Evolutionary conservation across 2,113 vertebrate species (phyloP).

Genomic region (Prionailurus bengalensis): DNA sequence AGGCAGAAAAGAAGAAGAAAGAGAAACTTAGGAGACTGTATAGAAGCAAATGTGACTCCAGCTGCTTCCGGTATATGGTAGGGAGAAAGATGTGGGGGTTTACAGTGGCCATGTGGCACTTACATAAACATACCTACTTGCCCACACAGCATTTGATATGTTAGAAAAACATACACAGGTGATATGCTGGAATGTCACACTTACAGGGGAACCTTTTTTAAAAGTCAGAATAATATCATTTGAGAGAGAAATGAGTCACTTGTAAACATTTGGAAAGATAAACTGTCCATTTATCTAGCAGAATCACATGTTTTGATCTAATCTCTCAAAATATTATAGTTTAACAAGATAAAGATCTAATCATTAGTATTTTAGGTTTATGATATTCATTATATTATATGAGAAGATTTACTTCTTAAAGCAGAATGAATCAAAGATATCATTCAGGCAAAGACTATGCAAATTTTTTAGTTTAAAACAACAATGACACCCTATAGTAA

Average conservation of each 20-base stretch:
- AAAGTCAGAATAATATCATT: slow-evolving; percentile 37
- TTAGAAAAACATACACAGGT: not conserved
- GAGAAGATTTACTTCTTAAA: slow-evolving; percentile 65
- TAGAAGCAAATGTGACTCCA: not conserved
- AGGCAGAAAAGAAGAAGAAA: not conserved
- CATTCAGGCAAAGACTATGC: slow-evolving; percentile 78
- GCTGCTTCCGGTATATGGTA: not conserved
- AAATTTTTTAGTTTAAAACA: slow-evolving; percentile 71
- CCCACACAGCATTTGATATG: not conserved
- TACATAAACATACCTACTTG: slow-evolving; percentile 16
- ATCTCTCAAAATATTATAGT: slow-evolving; percentile 69
- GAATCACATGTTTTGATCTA: not conserved
- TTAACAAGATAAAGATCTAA: slow-evolving; percentile 66
- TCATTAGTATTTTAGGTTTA: slow-evolving; percentile 69
- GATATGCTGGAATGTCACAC: not conserved
- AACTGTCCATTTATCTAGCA: slow-evolving; percentile 44
- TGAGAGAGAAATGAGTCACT: slow-evolving; percentile 52
- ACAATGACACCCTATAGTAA: slow-evolving; percentile 62
- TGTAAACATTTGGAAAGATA: slow-evolving; percentile 32
- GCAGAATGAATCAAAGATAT: slow-evolving; percentile 68
- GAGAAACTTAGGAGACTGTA: not conserved
- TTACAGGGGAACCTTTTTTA: not conserved
- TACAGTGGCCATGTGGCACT: not conserved
- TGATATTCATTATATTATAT: slow-evolving; percentile 74
- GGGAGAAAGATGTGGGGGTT: not conserved